These are phyloP conservation scores for Pteruthius melanotis DNA, from an alignment of 2,113 vertebrate species.

Conservation along the genomic window DNA sequence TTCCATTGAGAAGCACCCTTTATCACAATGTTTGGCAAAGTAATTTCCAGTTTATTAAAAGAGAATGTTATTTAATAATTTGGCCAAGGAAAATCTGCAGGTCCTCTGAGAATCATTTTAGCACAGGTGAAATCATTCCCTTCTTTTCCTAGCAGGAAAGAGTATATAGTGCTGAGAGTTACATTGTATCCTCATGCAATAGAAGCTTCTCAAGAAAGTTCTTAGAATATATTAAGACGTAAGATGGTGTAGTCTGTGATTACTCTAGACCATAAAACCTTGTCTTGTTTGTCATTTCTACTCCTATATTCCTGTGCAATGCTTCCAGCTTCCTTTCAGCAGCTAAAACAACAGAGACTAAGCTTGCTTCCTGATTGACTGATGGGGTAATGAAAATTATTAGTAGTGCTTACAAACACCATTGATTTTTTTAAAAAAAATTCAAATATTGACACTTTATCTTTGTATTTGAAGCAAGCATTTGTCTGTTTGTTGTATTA, in stretches of 20 bases:
- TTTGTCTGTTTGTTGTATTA: background rate
- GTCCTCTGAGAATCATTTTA: background rate
- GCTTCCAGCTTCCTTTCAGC: background rate
- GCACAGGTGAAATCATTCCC: background rate
- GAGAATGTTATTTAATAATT: conserved; percentile 19
- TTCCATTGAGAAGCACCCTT: background rate
- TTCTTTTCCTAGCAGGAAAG: background rate
- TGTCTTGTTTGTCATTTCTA: background rate
- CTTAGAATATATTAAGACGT: background rate
- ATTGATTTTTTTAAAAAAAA: background rate
- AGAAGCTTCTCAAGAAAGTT: background rate
- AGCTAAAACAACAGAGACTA: background rate
- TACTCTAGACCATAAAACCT: background rate
- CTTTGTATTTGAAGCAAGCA: background rate
- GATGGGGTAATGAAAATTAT: background rate
- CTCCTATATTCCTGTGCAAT: background rate
- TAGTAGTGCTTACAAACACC: background rate
- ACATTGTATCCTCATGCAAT: background rate
- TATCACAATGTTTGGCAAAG: background rate
- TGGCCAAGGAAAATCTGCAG: background rate
- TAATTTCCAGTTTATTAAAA: conserved; percentile 39
- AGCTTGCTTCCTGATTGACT: conserved; percentile 28
- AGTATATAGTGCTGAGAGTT: background rate
- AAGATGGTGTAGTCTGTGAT: background rate
- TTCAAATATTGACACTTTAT: background rate